Base-by-base conservation (phyloP, 2,888 invertebrate species). In the Chrysolina haemoptera region DNA sequence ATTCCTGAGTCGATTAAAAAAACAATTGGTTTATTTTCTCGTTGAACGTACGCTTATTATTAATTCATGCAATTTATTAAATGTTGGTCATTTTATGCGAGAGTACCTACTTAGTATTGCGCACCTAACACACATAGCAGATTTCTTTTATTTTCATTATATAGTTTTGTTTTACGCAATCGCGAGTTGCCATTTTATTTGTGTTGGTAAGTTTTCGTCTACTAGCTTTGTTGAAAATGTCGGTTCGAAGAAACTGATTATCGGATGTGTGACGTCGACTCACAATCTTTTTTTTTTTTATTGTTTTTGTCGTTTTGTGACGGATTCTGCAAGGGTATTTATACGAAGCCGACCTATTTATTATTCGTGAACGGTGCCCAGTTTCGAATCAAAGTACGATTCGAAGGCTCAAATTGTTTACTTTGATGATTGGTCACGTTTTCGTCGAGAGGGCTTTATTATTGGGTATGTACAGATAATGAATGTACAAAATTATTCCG, bases 61-160 rank as follows among this genome's bases (percentile, higher is more conserved):
- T 68, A 73, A 76, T 76, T 76, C 73, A 73, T 73, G 73, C 68
- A 76, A 65, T 76, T 76, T 73, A 70, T 69, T 74, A 71, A 74
- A 71, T 68, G 62, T 70, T 53, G 53, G 67, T 62, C 62, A 63
- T 70, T 75, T 55, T 40, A 59, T 59, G 66, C 55, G 69, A 46
- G 22, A 65, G 46, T 27, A 35, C 8, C n/a, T n/a, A n/a, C n/a
- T n/a, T n/a, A n/a, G n/a, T 67, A 18, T 35, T 22, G 53, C 53
- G n/a, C 40, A 50, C 67, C 14, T 67, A 50, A 40, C 53, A 20
- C 50, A 20, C 20, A n/a, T 43, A 27, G 67, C 53, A 6, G 50
- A 67, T 53, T 66, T 72, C 53, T 67, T 72, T 68, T 68, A 53
- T 53, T 53, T 53, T 53, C 53, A 53, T 64, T 62, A 55, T 68